phyloP scores from a whole-genome alignment of 2,888 invertebrate species.

The Gisinianus flammeolus region DNA sequence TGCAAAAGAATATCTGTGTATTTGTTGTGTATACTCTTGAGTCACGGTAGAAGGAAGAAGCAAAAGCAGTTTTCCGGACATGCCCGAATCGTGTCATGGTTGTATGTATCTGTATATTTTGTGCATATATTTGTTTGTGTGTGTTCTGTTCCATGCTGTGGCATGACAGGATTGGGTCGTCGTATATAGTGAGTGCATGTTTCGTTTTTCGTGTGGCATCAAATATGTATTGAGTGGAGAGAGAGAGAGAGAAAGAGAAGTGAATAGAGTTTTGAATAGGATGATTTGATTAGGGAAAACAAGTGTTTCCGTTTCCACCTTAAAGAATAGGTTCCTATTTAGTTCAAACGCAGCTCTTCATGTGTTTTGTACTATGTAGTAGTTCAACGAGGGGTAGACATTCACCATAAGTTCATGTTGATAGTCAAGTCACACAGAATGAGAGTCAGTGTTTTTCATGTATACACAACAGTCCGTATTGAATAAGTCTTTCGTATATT shows the following conservation, averaged over 20 bases:
- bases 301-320: conserved; percentile 51
- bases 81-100: conserved; percentile 35
- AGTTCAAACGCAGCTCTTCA: conserved; percentile 18
- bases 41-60: conserved; percentile 4
- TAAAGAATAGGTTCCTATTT: conserved; percentile 34
- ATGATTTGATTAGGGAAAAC: conserved; percentile 48
- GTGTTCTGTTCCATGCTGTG: conserved; percentile 17
- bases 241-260: conserved; percentile 3
- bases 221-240: conserved; percentile 41
- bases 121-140: neutral
- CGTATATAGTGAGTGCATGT: conserved; percentile 30
- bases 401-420: neutral
- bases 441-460: conserved; percentile 6
- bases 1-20: neutral
- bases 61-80: conserved; percentile 24
- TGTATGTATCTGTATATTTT: neutral
- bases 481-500: neutral
- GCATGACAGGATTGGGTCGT: conserved; percentile 37
- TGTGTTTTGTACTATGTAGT: neutral
- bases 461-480: neutral
- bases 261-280: conserved; percentile 40
- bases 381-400: conserved; percentile 7
- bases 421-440: neutral
- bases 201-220: conserved; percentile 33
- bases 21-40: neutral